Percentiles rank a stretch among this genome's conserved stretches.
phyloP scores from a whole-genome alignment of 2,797 vertebrate genomes.

The Scyliorhinus canicula region DNA sequence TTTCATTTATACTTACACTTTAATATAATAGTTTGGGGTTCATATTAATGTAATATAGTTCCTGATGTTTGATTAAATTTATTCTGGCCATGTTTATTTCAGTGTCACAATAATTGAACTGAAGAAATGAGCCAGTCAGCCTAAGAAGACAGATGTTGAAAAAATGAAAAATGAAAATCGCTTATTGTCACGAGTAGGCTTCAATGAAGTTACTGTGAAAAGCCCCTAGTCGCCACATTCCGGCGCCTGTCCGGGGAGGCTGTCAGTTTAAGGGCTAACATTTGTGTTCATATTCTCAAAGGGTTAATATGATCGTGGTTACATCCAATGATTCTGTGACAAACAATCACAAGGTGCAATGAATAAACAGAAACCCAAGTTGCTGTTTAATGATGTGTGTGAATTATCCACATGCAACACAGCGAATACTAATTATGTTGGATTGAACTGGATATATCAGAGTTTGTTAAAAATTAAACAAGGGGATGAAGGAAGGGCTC shows the following conservation, averaged over 20 bases:
- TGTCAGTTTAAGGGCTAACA: not conserved
- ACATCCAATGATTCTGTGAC: not conserved
- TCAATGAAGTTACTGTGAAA: too few species aligned
- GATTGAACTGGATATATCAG: slow-evolving; percentile 29
- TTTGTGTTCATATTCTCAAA: not conserved
- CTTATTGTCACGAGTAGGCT: too few species aligned
- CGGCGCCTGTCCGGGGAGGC: too few species aligned
- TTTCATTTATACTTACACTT: not conserved
- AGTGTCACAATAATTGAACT: not conserved
- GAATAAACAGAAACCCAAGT: not conserved
- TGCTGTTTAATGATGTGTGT: slow-evolving; percentile 21
- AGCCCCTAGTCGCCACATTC: too few species aligned
- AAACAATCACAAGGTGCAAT: not conserved
- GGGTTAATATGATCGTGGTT: not conserved
- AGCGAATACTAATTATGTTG: not conserved
- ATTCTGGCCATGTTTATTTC: not conserved
- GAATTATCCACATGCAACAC: not conserved
- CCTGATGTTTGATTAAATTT: not conserved
- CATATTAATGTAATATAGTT: too few species aligned
- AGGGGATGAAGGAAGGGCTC: not conserved
- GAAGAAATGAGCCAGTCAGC: not conserved
- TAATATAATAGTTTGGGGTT: not conserved
- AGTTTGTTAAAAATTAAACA: slow-evolving; percentile 32
- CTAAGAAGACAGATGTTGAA: not conserved
- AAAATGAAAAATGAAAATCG: too few species aligned